Conservation (phyloP, 2,113 vertebrate genomes). For the Mesocricetus auratus region DNA sequence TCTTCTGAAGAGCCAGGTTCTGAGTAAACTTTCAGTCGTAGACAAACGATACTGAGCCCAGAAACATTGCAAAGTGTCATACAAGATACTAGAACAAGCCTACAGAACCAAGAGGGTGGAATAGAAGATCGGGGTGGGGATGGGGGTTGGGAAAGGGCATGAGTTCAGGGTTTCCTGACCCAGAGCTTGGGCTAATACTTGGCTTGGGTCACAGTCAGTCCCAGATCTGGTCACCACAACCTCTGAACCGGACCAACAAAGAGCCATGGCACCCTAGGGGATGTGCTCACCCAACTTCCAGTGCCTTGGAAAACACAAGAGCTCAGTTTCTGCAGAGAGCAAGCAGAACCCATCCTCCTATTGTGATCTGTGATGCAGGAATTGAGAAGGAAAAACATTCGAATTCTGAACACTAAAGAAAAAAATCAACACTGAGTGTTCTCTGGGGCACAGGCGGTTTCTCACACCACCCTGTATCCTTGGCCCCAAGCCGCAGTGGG, state of each 20-base stretch:
- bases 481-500: not conserved
- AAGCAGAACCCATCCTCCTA: not conserved
- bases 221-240: not conserved
- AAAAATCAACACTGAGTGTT: not conserved
- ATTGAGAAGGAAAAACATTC: not conserved
- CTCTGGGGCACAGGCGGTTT: rapidly evolving
- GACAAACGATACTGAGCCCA: rapidly evolving
- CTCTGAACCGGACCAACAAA: not conserved
- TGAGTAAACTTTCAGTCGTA: rapidly evolving
- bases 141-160: not conserved
- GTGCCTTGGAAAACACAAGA: not conserved
- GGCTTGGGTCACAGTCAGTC: not conserved
- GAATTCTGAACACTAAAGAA: not conserved
- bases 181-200: not conserved
- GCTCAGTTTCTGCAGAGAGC: not conserved
- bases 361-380: not conserved
- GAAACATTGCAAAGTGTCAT: rapidly evolving
- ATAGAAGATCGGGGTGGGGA: not conserved
- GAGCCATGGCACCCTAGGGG: not conserved
- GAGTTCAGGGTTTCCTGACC: not conserved
- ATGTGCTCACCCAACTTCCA: not conserved
- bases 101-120: not conserved
- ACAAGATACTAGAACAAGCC: not conserved
- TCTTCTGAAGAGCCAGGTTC: not conserved
- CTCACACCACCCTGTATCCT: not conserved